These are phyloP conservation scores for Hypothenemus hampei DNA, from an alignment of 1,140 invertebrate genomes.

Conservation along the genomic window DNA sequence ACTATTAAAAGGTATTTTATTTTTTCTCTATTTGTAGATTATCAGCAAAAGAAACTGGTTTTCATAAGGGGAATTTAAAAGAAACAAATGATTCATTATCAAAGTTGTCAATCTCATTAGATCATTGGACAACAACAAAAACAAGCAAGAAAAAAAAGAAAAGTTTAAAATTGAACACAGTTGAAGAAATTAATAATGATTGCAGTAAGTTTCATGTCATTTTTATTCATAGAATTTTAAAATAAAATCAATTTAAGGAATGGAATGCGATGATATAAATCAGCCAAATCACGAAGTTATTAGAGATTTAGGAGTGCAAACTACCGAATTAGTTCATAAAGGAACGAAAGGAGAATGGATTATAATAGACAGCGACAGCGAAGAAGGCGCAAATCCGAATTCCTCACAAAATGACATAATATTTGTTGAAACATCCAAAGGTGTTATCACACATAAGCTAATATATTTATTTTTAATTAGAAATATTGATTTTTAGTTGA, in stretches of 20 bases:
- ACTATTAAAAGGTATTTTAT: background rate
- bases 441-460: conserved; percentile 2
- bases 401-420: conserved; percentile 20
- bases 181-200: no score
- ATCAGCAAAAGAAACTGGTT: conserved; percentile 10
- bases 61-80: conserved; percentile 17
- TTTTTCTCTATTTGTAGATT: conserved; percentile 16
- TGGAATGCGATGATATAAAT: conserved; percentile 9
- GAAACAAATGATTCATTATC: conserved; percentile 9
- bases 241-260: background rate
- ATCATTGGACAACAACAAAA: conserved; percentile 34
- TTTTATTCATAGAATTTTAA: background rate
- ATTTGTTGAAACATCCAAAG: conserved; percentile 15
- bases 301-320: conserved; percentile 21
- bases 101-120: conserved; percentile 25
- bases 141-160: conserved; percentile 32
- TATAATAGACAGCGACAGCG: conserved; percentile 31
- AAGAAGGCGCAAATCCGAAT: background rate
- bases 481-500: background rate
- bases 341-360: conserved; percentile 29
- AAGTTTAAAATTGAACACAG: background rate
- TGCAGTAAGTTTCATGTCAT: background rate
- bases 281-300: conserved; percentile 11
- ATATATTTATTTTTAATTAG: conserved; percentile 1
- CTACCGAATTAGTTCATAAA: conserved; percentile 29